Evolutionary conservation across 2,113 vertebrate species (phyloP).

Genomic region (Silurus meridionalis): DNA sequence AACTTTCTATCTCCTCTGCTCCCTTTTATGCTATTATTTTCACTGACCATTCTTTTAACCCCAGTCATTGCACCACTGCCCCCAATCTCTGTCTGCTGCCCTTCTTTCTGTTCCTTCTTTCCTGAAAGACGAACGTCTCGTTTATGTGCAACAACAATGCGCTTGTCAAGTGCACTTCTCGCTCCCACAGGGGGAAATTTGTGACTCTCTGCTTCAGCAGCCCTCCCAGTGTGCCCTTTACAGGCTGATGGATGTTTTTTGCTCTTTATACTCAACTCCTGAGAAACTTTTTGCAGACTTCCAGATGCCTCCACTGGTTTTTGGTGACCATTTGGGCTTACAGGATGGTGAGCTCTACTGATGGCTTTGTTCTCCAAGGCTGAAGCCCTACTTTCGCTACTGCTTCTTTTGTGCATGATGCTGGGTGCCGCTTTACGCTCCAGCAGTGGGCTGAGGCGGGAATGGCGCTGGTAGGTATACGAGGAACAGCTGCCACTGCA

Average conservation of each 20-base stretch:
- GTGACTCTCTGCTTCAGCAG: conserved; percentile 66
- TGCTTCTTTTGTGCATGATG: conserved; percentile 67
- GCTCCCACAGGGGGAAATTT: conserved; percentile 57
- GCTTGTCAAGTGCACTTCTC: conserved; percentile 65
- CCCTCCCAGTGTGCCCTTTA: conserved; percentile 59
- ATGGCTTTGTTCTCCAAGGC: conserved; percentile 62
- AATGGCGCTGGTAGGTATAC: conserved; percentile 76
- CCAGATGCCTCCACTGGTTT: conserved; percentile 68
- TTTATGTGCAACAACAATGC: conserved; percentile 57
- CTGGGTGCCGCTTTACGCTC: conserved; percentile 63
- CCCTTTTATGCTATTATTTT: conserved; percentile 61
- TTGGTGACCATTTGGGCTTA: conserved; percentile 69
- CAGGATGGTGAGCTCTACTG: conserved; percentile 62
- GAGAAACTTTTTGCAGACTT: conserved; percentile 63
- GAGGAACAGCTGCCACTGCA: conserved; percentile 76
- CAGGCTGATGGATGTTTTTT: conserved; percentile 42
- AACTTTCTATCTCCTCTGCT: conserved; percentile 66
- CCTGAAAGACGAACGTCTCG: conserved; percentile 56
- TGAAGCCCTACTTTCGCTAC: conserved; percentile 71
- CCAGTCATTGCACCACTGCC: conserved; percentile 58
- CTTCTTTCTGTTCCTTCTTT: conserved; percentile 66
- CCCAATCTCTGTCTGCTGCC: conserved; percentile 60
- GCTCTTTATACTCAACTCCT: conserved; percentile 55
- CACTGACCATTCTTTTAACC: conserved; percentile 62
- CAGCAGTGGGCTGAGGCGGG: conserved; percentile 71